phyloP scores from a whole-genome alignment of 2,888 invertebrate genomes.

The Xestobium rufovillosum region DNA sequence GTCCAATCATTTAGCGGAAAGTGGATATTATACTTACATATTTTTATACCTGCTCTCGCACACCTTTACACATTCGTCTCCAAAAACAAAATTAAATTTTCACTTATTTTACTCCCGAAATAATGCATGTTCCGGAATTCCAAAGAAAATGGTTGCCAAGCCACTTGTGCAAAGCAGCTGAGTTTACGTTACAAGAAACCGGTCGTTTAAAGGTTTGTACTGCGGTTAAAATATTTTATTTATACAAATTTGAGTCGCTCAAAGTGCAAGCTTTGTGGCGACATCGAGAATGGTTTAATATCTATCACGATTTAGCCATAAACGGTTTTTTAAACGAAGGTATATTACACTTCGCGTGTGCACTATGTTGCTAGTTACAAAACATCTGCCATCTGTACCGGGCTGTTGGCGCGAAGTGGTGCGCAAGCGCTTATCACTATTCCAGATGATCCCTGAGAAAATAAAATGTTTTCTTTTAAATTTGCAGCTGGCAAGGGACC shows the following conservation, averaged over 20 bases:
- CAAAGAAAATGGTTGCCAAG: conserved; percentile 44
- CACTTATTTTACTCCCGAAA: conserved; percentile 26
- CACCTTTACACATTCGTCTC: conserved; percentile 14
- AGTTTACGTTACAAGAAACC: conserved; percentile 28
- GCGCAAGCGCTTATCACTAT: conserved; percentile 33
- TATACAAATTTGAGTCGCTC: neutral
- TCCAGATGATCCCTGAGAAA: conserved; percentile 30
- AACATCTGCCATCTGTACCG: conserved; percentile 47
- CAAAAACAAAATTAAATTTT: conserved; percentile 10
- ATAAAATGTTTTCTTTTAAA: conserved; percentile 15
- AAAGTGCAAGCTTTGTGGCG: conserved; percentile 23
- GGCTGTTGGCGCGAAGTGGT: conserved; percentile 44
- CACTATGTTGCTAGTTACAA: conserved; percentile 39
- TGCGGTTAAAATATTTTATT: neutral
- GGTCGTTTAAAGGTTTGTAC: conserved; percentile 14
- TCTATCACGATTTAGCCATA: conserved; percentile 10
- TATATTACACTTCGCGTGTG: conserved; percentile 33
- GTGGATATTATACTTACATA: neutral
- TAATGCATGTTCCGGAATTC: conserved; percentile 37
- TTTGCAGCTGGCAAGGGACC: conserved; percentile 10
- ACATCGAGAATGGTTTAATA: conserved; percentile 14
- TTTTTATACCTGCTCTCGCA: neutral
- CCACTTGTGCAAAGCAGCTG: conserved; percentile 37
- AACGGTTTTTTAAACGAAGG: neutral
- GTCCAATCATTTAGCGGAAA: neutral